Base-by-base conservation (phyloP, 2,888 invertebrate species). In the Rhagium mordax region DNA sequence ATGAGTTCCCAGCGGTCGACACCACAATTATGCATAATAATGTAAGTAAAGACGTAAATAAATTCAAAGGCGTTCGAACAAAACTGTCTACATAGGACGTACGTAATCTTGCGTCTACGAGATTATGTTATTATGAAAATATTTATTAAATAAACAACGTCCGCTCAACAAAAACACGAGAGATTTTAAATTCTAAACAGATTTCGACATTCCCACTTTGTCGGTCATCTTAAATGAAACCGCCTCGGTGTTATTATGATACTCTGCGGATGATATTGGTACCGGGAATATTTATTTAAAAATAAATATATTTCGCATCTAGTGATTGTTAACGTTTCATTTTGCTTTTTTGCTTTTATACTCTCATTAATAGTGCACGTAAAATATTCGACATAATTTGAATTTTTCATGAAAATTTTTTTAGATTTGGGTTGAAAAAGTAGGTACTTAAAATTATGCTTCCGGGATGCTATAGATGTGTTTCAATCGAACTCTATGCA, bases 61-160 rank as follows among this genome's bases (percentile, higher is more conserved):
- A 47, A 67, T 67, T 67, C 67, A 57, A 67, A 57, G 27, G 29
- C 29, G 33, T 47, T 47, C 16, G 67, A 57, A 67, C 57, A 67
- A 67, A 47, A 21, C 55, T 53, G 49, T 72, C 51, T 70, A 29
- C 64, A 67, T 64, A 68, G 69, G 71, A 72, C 68, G 76, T 53
- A 61, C 70, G 47, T 78, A 78, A 78, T 78, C 78, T 76, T 55
- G 53, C 64, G 78, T 75, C 78, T 76, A 65, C 70, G 64, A 74
- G 78, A 76, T 78, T 78, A 78, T 65, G 66, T 67, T 72, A 71
- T 71, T 71, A 71, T 69, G 71, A 78, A 75, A 74, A 74, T 75
- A 75, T 75, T 69, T 62, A 72, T 60, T 69, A 75, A 75, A 78
- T 73, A 74, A 78, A 78, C 74, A 55, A 57, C n/a, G 13, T 65